Base-by-base conservation (phyloP, 1,140 invertebrate genomes). In the Trinorchestia longiramus region DNA sequence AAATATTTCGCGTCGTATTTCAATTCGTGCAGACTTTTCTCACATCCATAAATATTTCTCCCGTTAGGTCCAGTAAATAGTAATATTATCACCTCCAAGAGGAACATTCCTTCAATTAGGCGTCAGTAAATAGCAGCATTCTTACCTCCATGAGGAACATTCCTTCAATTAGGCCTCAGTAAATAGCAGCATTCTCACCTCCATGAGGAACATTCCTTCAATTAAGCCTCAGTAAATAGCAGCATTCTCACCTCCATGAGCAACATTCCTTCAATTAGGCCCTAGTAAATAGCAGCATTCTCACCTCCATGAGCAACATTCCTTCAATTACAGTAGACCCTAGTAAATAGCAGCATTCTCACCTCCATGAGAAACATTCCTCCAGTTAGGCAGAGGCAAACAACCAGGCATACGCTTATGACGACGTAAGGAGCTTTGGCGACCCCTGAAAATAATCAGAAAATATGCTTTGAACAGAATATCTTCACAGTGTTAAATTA, bases 61-160 rank as follows among this genome's bases (percentile, higher is more conserved):
- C n/a, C n/a, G n/a, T n/a, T n/a, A n/a, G n/a, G n/a, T n/a, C n/a
- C n/a, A 53, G 19, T 53, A 53, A 6, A 77, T 36, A 36, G 36
- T 28, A 15, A 36, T 77, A 43, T 42, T 28, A 15, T 94, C 41
- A 94, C 92, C 44, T 94, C 44, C 41, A 94, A 28, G 6, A 94
- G 11, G 44, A 94, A 94, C 92, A 94, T 94, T 0, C 92, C 92
- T 3, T 44, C 92, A 3, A 19, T 94, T 8, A 94, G 44, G 15
- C 43, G 43, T 11, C 15, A 43, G 28, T 8, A 77, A 6, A 77
- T 36, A 36, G 36, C 62, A 77, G 36, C 28, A 43, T 90, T 45
- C 92, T 94, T 40, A 94, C 92, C 44, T 94, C 44, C 41, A 94
- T 6, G 6, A 94, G 11, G 44, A 94, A 94, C 92, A 94, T 94